phyloP scores from a whole-genome alignment of 92 coral and sea anemone genomes.

The Actinostola sp. region DNA sequence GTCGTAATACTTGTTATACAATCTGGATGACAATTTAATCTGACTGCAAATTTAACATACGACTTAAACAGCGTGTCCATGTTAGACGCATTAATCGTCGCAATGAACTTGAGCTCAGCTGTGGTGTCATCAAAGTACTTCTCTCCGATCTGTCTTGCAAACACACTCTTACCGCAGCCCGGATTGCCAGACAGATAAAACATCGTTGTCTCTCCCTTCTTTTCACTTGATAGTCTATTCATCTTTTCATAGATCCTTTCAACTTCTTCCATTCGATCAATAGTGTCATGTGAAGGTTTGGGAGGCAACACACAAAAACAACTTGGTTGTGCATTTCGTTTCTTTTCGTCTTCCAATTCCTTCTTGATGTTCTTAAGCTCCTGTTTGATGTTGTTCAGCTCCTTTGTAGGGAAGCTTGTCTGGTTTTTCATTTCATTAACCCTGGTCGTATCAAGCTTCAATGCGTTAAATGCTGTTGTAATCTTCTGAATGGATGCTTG shows the following conservation, averaged over 20 bases:
- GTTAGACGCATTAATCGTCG: conserved; percentile 36
- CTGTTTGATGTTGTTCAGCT: not conserved
- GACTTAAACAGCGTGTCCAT: conserved; percentile 27
- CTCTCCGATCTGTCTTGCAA: conserved; percentile 47
- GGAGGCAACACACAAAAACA: not conserved
- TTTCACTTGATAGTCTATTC: not conserved
- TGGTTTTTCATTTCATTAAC: conserved; percentile 29
- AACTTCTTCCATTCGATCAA: not conserved
- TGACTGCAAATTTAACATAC: conserved; percentile 18
- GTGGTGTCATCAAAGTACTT: not conserved
- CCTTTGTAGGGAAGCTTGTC: conserved; percentile 17
- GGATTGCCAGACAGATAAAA: conserved; percentile 45
- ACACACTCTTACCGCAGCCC: conserved; percentile 51
- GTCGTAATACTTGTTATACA: not conserved
- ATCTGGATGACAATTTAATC: not conserved
- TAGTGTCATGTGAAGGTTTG: not conserved
- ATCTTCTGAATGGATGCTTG: conserved; percentile 14
- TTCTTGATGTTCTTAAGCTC: too few species aligned
- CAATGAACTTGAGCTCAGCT: not conserved
- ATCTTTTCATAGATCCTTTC: not conserved
- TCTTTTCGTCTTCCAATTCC: too few species aligned
- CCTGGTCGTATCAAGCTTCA: not conserved
- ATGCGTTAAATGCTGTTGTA: conserved; percentile 9
- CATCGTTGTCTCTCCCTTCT: not conserved
- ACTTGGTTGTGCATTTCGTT: not conserved